Evolutionary conservation across 1,140 invertebrate species (phyloP).

Genomic region (Marisa cornuarietis): DNA sequence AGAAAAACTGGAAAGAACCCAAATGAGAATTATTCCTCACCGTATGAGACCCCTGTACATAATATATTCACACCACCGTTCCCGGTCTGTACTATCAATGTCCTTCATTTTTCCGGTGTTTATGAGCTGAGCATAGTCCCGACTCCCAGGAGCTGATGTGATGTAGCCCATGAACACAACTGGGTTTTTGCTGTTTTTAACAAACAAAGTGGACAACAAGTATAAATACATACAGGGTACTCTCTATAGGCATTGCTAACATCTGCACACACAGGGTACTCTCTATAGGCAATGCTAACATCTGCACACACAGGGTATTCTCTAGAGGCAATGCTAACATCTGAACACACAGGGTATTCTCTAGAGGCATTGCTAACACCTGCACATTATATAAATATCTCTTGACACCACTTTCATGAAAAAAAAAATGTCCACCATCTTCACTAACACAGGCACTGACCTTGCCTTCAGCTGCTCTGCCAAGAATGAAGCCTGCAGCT

Average conservation of each 20-base stretch:
- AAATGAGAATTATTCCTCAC: slow-evolving; percentile 27
- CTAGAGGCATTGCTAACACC: no score
- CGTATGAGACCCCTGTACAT: slow-evolving; percentile 60
- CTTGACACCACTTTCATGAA: no score
- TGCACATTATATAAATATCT: no score
- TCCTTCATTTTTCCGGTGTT: slow-evolving; percentile 55
- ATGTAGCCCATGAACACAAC: slow-evolving; percentile 64
- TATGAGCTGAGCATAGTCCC: slow-evolving; percentile 56
- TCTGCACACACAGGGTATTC: no score
- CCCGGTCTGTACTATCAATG: slow-evolving; percentile 59
- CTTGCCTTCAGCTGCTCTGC: slow-evolving; percentile 50
- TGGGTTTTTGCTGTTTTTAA: slow-evolving; percentile 52
- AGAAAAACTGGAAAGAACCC: no score
- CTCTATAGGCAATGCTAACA: no score
- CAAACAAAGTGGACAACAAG: not conserved
- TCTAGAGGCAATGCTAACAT: no score
- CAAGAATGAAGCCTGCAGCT: slow-evolving; percentile 60
- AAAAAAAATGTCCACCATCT: no score
- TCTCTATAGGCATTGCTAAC: no score
- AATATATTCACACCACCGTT: slow-evolving; percentile 66
- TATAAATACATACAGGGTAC: no score
- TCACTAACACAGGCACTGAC: slow-evolving; percentile 24
- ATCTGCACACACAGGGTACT: no score
- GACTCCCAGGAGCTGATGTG: slow-evolving; percentile 58
- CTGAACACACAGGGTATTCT: no score